These are phyloP conservation scores for Bos javanicus DNA, from an alignment of 2,113 vertebrate genomes.

Conservation along the genomic window DNA sequence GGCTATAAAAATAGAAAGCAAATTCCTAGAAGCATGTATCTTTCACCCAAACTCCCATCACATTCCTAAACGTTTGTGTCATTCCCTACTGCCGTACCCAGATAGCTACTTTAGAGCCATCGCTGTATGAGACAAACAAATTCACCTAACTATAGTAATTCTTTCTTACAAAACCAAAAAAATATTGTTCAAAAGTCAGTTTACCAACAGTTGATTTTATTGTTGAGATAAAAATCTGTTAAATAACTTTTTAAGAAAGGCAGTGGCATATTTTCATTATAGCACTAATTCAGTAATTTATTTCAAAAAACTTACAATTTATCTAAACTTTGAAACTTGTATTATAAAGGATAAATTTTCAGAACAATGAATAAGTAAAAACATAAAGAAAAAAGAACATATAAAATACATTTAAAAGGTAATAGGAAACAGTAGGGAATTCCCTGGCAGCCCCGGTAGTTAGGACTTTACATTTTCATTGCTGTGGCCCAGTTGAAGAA, in stretches of 20 bases:
- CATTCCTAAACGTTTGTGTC: not conserved
- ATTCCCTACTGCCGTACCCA: not conserved
- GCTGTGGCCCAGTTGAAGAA: not conserved
- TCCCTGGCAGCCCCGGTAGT: not conserved
- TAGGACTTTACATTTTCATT: not conserved
- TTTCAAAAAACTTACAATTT: not conserved
- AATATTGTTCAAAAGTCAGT: not conserved
- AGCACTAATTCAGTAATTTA: not conserved
- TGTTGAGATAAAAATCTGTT: not conserved
- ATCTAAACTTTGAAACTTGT: slow-evolving; percentile 7
- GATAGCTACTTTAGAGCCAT: not conserved
- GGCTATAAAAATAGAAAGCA: not conserved
- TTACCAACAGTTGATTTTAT: not conserved
- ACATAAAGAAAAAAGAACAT: not conserved
- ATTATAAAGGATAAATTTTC: not conserved
- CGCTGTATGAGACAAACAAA: not conserved
- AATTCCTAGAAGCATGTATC: not conserved
- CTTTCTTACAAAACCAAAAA: not conserved
- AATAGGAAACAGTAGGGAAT: not conserved
- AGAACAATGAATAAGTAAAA: not conserved
- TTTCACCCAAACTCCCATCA: not conserved
- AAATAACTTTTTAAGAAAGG: not conserved
- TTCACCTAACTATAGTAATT: not conserved
- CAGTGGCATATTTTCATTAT: not conserved
- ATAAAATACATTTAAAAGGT: not conserved